These are phyloP conservation scores for Drosophila pectinifera DNA, from an alignment of 1,140 invertebrate genomes.

Conservation along the genomic window DNA sequence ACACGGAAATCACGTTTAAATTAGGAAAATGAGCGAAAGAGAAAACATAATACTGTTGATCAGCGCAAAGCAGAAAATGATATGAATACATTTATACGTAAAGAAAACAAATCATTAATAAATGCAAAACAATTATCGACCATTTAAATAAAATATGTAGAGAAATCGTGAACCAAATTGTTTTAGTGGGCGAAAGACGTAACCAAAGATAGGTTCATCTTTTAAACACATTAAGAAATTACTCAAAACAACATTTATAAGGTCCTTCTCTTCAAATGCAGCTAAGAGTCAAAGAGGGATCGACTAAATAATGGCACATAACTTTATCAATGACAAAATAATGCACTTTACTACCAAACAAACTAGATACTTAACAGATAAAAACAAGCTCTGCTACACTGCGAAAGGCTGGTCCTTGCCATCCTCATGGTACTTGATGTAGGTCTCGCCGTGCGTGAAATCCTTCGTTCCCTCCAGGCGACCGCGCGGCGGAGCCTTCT, in stretches of 20 bases:
- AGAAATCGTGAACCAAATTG: constrained; percentile 47
- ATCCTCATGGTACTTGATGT: constrained; percentile 91
- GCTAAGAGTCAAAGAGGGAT: too few relatives aligned
- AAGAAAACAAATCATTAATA: constrained; percentile 50
- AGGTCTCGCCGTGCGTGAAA: constrained; percentile 90
- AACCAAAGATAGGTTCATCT: not conserved
- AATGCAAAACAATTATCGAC: constrained; percentile 70
- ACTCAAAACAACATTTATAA: not conserved
- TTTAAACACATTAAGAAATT: too few relatives aligned
- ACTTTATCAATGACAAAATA: constrained; percentile 5
- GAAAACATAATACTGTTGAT: constrained; percentile 44
- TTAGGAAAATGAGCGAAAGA: constrained; percentile 26
- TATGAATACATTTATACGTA: constrained; percentile 62
- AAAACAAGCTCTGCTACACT: constrained; percentile 56
- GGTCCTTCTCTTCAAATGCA: too few relatives aligned
- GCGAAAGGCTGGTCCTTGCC: constrained; percentile 90
- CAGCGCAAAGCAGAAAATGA: constrained; percentile 37
- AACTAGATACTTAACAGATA: constrained; percentile 46
- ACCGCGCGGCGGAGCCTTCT: constrained; percentile 91
- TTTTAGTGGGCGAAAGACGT: not conserved
- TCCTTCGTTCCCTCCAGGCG: constrained; percentile 92
- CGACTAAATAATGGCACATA: not conserved
- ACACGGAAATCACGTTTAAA: constrained; percentile 27
- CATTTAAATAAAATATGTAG: constrained; percentile 82
- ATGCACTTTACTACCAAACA: constrained; percentile 35